Percentiles rank a stretch among this genome's conserved stretches.
Conservation (phyloP, 2,888 invertebrate genomes). For the Mesorhabditis sp. region DNA sequence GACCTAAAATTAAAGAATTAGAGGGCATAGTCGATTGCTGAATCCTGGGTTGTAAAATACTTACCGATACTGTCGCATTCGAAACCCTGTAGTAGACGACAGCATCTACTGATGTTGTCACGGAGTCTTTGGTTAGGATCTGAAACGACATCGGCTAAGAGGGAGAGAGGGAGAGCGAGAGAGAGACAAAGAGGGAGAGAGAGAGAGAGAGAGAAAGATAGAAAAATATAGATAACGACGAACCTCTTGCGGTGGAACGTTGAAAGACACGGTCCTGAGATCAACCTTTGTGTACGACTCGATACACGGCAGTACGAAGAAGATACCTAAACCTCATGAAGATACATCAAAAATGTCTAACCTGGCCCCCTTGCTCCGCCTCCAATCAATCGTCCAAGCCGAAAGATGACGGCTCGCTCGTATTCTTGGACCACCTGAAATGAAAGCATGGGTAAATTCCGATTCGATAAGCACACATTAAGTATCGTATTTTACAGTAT, state of each 20-base stretch:
- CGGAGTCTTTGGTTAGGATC: slow-evolving; percentile 93
- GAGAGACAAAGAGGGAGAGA: background rate
- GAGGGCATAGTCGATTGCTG: too few relatives aligned
- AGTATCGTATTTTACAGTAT: too few relatives aligned
- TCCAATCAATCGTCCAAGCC: slow-evolving; percentile 73
- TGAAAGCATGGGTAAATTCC: slow-evolving; percentile 9
- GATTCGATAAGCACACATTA: too few relatives aligned
- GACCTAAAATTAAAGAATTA: slow-evolving; percentile 63
- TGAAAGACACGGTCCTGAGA: slow-evolving; percentile 87
- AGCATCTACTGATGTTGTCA: slow-evolving; percentile 93
- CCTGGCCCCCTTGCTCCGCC: slow-evolving; percentile 73
- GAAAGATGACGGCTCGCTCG: slow-evolving; percentile 81
- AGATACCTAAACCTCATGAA: slow-evolving; percentile 28
- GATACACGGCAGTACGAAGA: slow-evolving; percentile 75
- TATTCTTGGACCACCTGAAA: slow-evolving; percentile 58
- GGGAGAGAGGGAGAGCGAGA: background rate
- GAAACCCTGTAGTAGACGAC: slow-evolving; percentile 69
- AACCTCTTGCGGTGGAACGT: slow-evolving; percentile 95
- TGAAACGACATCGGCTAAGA: slow-evolving; percentile 59
- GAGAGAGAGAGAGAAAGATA: background rate
- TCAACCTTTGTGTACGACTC: slow-evolving; percentile 83
- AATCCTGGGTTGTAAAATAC: background rate
- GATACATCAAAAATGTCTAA: slow-evolving; percentile 8
- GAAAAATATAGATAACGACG: background rate
- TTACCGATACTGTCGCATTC: slow-evolving; percentile 84